Evolutionary conservation across 2,797 vertebrate species (phyloP).

Genomic region (Rhinella marina): DNA sequence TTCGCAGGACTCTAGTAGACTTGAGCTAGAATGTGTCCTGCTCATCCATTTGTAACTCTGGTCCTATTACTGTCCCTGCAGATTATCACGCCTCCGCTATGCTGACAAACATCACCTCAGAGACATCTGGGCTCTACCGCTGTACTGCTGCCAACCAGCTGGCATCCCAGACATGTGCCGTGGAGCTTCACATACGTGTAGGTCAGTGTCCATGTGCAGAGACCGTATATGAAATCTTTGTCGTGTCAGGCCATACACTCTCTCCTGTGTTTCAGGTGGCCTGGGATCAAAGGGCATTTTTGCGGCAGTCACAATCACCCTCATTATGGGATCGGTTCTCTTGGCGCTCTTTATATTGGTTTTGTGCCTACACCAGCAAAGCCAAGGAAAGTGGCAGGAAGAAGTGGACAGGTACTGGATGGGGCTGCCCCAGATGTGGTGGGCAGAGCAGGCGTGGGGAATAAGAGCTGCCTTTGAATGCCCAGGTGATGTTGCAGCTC

Average conservation of each 20-base stretch:
- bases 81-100: conserved; percentile 71
- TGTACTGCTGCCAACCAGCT: conserved; percentile 79
- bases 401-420: conserved; percentile 65
- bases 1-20: background rate
- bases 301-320: conserved; percentile 75
- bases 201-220: conserved; percentile 67
- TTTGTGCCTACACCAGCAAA: conserved; percentile 78
- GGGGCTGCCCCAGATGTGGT: background rate
- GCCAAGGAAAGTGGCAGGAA: conserved; percentile 66
- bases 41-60: background rate
- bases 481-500: too few relatives aligned
- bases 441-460: background rate
- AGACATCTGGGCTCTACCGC: conserved; percentile 79
- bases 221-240: background rate
- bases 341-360: conserved; percentile 75
- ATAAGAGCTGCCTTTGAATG: background rate
- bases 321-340: conserved; percentile 78
- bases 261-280: conserved; percentile 65
- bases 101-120: conserved; percentile 73
- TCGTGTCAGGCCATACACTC: background rate
- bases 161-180: conserved; percentile 78
- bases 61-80: background rate
- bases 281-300: conserved; percentile 72
- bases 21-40: background rate
- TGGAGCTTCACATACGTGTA: conserved; percentile 76